Percentiles rank a stretch among this genome's conserved stretches.
Conservation (phyloP, 2,888 invertebrate genomes). For the Stenurella melanura region DNA sequence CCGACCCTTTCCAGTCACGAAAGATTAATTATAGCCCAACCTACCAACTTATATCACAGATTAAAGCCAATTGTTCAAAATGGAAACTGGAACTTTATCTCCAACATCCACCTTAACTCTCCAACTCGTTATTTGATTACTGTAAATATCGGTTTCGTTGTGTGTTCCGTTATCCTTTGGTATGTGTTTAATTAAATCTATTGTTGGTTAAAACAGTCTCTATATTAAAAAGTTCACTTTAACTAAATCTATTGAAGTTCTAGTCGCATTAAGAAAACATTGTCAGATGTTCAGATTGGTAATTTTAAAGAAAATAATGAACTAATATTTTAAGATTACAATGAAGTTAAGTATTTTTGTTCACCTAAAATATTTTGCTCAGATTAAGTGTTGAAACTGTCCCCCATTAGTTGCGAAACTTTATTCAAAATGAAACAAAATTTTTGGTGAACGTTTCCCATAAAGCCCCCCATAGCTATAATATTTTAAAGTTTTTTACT, state of each 20-base stretch:
- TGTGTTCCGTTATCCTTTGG: background rate
- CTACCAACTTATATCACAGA: constrained; percentile 40
- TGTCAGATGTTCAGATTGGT: background rate
- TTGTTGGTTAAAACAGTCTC: background rate
- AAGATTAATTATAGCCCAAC: constrained; percentile 53
- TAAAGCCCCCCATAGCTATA: no score
- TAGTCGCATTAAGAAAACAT: background rate
- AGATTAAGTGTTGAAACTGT: no score
- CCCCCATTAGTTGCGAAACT: no score
- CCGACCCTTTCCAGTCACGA: constrained; percentile 52
- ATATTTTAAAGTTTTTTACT: no score
- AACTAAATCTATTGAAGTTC: background rate
- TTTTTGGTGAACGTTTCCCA: no score
- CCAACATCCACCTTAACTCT: constrained; percentile 31
- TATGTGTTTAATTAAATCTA: constrained; percentile 15
- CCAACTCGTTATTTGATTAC: constrained; percentile 34
- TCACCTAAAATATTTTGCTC: no score
- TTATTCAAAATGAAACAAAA: no score
- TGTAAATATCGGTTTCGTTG: constrained; percentile 23
- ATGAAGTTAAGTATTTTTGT: no score
- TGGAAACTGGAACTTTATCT: constrained; percentile 31
- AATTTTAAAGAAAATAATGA: no score
- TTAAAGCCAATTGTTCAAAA: constrained; percentile 44
- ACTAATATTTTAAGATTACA: no score
- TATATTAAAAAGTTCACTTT: background rate